Conservation (phyloP, 1,140 invertebrate species). For the Zaprionus davidi region DNA sequence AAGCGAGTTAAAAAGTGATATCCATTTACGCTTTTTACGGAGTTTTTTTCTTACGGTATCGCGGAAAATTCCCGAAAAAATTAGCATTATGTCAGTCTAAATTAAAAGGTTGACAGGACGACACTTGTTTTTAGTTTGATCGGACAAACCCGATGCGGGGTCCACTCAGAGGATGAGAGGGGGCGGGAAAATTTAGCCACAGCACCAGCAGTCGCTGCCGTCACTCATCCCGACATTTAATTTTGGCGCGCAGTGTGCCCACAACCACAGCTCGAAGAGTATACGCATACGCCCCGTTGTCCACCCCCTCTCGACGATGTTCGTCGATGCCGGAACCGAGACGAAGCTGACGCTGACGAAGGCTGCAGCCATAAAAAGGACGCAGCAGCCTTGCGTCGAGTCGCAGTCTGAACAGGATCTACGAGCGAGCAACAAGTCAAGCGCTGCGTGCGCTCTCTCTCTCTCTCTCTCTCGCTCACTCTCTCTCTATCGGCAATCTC, state of each 20-base stretch:
- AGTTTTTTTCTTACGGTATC: neutral
- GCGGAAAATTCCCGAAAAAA: slow-evolving; percentile 8
- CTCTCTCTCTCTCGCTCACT: neutral
- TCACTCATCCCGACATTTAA: slow-evolving; percentile 68
- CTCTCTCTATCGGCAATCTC: neutral
- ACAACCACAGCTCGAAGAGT: slow-evolving; percentile 13
- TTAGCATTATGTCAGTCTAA: slow-evolving; percentile 49
- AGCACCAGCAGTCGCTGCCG: slow-evolving; percentile 21
- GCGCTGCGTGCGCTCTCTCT: neutral
- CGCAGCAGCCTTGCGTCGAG: slow-evolving; percentile 16
- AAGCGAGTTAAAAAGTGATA: neutral
- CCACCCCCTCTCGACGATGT: neutral
- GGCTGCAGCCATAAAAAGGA: slow-evolving; percentile 63
- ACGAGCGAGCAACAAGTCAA: slow-evolving; percentile 38
- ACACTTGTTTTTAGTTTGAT: slow-evolving; percentile 39
- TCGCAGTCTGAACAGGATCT: slow-evolving; percentile 52
- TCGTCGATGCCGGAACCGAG: slow-evolving; percentile 41
- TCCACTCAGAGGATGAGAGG: neutral
- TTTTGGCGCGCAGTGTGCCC: slow-evolving; percentile 54
- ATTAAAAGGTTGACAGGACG: slow-evolving; percentile 38
- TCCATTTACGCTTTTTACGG: neutral
- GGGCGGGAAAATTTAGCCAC: slow-evolving; percentile 25
- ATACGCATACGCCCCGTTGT: neutral
- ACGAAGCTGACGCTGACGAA: slow-evolving; percentile 40
- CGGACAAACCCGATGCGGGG: slow-evolving; percentile 16